Evolutionary conservation across 2,797 vertebrate species (phyloP).

Genomic region (Australoheros facetus): DNA sequence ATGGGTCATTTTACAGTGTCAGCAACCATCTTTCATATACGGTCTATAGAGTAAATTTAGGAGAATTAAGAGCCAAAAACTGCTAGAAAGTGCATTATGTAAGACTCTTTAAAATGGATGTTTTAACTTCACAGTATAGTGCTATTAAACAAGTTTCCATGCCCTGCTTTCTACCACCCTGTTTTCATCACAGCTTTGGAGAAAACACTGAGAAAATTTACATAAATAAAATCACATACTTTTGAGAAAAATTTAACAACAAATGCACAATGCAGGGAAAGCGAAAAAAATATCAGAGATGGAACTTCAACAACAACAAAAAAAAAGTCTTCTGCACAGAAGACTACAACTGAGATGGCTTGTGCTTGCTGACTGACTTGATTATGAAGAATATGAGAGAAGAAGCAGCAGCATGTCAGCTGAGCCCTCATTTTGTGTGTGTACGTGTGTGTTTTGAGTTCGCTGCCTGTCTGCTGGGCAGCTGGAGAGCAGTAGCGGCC

Average conservation of each 20-base stretch:
- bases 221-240: too few relatives aligned
- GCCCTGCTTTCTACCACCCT: neutral
- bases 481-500: conserved; percentile 60
- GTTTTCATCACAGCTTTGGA: neutral
- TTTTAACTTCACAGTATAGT: neutral
- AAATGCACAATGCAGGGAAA: neutral
- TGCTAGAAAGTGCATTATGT: neutral
- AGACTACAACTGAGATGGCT: neutral
- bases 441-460: neutral
- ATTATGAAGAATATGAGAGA: conserved; percentile 16
- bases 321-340: neutral
- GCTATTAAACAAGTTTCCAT: neutral
- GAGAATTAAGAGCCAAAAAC: neutral
- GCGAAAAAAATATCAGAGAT: neutral
- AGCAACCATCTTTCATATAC: neutral
- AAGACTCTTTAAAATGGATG: neutral
- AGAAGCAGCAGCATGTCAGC: conserved; percentile 12
- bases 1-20: too few relatives aligned
- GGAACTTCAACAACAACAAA: neutral
- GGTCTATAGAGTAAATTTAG: neutral
- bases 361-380: conserved; percentile 25
- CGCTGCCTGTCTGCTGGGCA: neutral
- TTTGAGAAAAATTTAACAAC: too few relatives aligned
- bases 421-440: neutral
- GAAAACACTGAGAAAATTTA: too few relatives aligned